Evolutionary conservation across 2,113 vertebrate genomes (phyloP), one percentile per base, ranked within the genome.

Genomic region (Eulemur rufifrons): DNA sequence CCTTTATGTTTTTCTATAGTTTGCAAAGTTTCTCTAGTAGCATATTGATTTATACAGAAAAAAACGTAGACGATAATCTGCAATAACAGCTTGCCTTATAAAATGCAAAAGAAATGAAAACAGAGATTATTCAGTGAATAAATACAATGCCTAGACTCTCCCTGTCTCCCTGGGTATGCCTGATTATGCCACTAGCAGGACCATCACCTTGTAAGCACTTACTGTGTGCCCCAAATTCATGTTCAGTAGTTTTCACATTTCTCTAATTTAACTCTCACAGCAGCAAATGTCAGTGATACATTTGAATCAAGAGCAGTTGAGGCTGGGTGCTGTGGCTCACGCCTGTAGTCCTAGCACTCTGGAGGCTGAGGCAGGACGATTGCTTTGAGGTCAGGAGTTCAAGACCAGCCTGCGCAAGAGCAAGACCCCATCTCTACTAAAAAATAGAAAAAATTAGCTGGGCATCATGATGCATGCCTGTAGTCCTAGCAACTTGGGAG

Each of bases 161-260:
- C 39, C 18, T 6, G 2, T 37, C 54, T 50, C 56, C 21, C 77
- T 0, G 18, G 37, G 29, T 45, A 2, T 23, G 5, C 34, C 47
- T 15, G 45, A 17, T 5, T 37, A 0, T 4, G 29, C 39, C 12
- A 0, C 27, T 39, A 5, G 23, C 21, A 13, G 45, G 12, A 17
- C 76, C 64, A 6, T 50, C 12, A 25, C 13, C 64, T n/a, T 15
- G 15, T 15, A 47, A 8, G 42, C 71, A 34, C 45, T 54, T 6
- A 14, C 45, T 3, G 5, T 27, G 52, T 18, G 59, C 56, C 45
- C 37, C 8, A 74, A 20, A 8, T 21, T 18, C 34, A 1, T 1
- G 3, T 1, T 8, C 15, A 37, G n/a, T 74, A 11, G 45, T 71
- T 20, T 39, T 20, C 83, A 6, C 45, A 2, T 3, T 87, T 64